Evolutionary conservation across 2,888 invertebrate species (phyloP), one percentile per base, ranked within the genome.

Genomic region (Cephus nigrinus): DNA sequence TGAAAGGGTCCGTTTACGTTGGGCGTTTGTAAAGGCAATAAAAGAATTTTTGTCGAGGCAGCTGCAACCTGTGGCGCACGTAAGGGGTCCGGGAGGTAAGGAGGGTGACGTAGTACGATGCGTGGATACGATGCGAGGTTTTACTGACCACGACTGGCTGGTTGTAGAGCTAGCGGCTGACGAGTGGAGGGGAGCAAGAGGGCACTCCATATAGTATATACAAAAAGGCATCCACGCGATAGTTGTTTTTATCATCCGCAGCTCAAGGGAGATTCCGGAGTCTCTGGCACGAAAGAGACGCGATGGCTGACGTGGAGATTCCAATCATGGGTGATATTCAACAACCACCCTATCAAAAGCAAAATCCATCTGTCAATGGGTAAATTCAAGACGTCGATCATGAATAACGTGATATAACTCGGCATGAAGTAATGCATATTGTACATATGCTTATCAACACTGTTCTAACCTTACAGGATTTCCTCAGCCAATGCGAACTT

Each of bases 321-420:
- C 83, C 85, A 69, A 84, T 91, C 73, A 81, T 84, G 68, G 91
- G 89, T 12, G 90, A 90, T 30, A 89, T 89, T 80, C 86, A 91
- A 76, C 78, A 84, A 71, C 73, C 74, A 12, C 55, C 55, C 55
- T 83, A 81, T 79, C 83, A 81, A 79, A 82, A 82, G 74, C 76
- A 82, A 76, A 80, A 81, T 74, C 75, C 81, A n/a, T 77, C 82
- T 23, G 23, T 55, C 34, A 84, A 83, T 78, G 84, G 85, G 87
- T 87, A 84, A 85, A 74, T 76, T 33, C 40, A n/a, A 74, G 55
- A 55, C 55, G 55, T 55, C 23, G 55, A 15, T 9, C 23, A 55
- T 23, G 55, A 55, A 23, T 55, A 55, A 55, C 55, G 0, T 23
- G 55, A 55, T 1, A 55, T 23, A 40, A 55, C 9, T 55, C 23